These are phyloP conservation scores for Pegoplata infirma DNA, from an alignment of 2,888 invertebrate genomes.

Conservation along the genomic window DNA sequence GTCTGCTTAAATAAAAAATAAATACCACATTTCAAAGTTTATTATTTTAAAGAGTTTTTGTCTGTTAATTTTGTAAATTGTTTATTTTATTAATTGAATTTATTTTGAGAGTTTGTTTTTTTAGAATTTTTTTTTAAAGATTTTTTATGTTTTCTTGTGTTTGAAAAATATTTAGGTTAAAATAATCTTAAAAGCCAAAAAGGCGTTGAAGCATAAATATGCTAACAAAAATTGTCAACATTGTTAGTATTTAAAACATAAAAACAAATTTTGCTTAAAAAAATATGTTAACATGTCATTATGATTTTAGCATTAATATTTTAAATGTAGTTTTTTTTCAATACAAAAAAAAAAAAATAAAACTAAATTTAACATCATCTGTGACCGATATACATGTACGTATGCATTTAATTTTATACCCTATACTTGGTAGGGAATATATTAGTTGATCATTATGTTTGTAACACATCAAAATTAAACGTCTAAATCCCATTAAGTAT, in stretches of 20 bases:
- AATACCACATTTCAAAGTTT: not conserved
- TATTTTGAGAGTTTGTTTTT: slow-evolving; percentile 25
- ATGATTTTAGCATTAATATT: slow-evolving; percentile 45
- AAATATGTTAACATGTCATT: slow-evolving; percentile 57
- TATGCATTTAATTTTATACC: no score
- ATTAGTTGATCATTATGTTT: no score
- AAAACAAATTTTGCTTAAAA: slow-evolving; percentile 20
- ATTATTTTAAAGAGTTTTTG: not conserved
- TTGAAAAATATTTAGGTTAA: slow-evolving; percentile 61
- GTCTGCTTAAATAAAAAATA: slow-evolving; percentile 13
- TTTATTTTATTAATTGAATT: slow-evolving; percentile 62
- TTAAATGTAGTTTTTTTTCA: no score
- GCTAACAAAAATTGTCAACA: slow-evolving; percentile 40
- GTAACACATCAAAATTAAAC: no score
- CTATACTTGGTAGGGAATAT: no score
- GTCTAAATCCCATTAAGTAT: no score
- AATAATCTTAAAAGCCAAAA: slow-evolving; percentile 42
- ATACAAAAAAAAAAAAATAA: no score
- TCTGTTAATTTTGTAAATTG: slow-evolving; percentile 27
- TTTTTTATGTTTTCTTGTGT: slow-evolving; percentile 26
- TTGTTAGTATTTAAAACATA: slow-evolving; percentile 31
- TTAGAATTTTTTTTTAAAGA: not conserved
- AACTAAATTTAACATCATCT: slow-evolving; percentile 1
- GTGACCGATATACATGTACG: not conserved
- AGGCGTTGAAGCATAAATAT: slow-evolving; percentile 60